Evolutionary conservation across 2,888 invertebrate species (phyloP), one percentile per base, ranked within the genome.

Genomic region (Drosophila ezoana): DNA sequence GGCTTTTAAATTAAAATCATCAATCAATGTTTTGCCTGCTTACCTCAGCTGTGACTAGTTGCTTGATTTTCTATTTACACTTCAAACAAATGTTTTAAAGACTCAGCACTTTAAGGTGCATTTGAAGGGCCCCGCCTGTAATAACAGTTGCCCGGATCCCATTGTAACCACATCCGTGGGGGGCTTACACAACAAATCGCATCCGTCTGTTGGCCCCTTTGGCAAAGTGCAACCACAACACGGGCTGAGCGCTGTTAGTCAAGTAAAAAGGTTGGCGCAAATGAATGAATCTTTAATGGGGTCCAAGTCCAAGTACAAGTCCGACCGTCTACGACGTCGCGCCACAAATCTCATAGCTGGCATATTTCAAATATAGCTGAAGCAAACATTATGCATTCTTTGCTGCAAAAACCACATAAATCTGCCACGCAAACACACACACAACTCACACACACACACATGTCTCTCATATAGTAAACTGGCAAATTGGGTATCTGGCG

Each of bases 351-450:
- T 77, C 67, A 73, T 79, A 43, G 79, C 60, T 76, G 76, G 75
- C 75, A 77, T 76, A 76, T 76, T 77, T 77, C 75, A 73, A 87
- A 82, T 71, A 81, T 79, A 62, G 76, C 76, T 69, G 76, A 67
- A 71, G 80, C 63, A 70, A 86, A 72, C 83, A 83, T 87, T 83
- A 83, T 87, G 82, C 88, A 83, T 83, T 87, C 82, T 82, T 83
- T 79, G 80, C 82, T 87, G 82, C 82, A 79, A 82, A 87, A 86
- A 86, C 88, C 82, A 83, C 88, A 83, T 83, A 83, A 83, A 83
- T 83, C 82, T 83, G 88, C 86, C 83, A 86, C 61, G 59, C 73
- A 62, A 61, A 73, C 58, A 60, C 37, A 74, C 63, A 49, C 61
- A 64, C 53, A 20, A 2, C 40, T 20, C 32, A n/a, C 33, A 16